Evolutionary conservation across 2,888 invertebrate genomes (phyloP).

Genomic region (Asteroscopus sphinx): DNA sequence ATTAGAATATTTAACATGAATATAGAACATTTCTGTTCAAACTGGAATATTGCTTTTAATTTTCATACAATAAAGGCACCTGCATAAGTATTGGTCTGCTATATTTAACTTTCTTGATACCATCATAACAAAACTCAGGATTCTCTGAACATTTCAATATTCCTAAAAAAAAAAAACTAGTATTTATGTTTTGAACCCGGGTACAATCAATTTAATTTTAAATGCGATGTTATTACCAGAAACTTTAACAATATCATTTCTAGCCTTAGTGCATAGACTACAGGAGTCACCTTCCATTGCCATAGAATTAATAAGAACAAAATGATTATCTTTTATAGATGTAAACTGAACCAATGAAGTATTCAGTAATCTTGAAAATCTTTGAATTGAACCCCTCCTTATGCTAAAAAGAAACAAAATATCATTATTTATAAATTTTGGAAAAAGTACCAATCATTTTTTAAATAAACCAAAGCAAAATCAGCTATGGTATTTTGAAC

Average conservation of each 20-base stretch:
- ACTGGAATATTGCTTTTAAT: neutral
- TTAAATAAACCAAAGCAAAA: too few species aligned
- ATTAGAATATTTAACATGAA: slow-evolving; percentile 50
- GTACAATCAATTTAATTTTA: neutral
- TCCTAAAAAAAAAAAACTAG: slow-evolving; percentile 63
- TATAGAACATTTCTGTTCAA: neutral
- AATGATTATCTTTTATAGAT: slow-evolving; percentile 93
- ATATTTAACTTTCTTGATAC: slow-evolving; percentile 86
- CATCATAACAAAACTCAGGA: slow-evolving; percentile 66
- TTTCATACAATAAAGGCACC: slow-evolving; percentile 78
- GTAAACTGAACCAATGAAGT: slow-evolving; percentile 93
- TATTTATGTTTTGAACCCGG: neutral
- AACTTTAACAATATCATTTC: slow-evolving; percentile 90
- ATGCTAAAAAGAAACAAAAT: slow-evolving; percentile 63
- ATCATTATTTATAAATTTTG: neutral
- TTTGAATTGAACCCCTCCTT: slow-evolving; percentile 90
- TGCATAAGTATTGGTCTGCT: slow-evolving; percentile 95
- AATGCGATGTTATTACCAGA: slow-evolving; percentile 83
- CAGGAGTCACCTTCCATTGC: slow-evolving; percentile 98
- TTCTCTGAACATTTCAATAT: slow-evolving; percentile 72
- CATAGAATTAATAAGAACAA: slow-evolving; percentile 98
- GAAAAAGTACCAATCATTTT: too few species aligned
- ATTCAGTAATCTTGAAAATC: slow-evolving; percentile 93
- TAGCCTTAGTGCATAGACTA: slow-evolving; percentile 94
- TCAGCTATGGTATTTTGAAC: too few species aligned